Evolutionary conservation across 2,113 vertebrate species (phyloP).

Genomic region (Tyto alba): DNA sequence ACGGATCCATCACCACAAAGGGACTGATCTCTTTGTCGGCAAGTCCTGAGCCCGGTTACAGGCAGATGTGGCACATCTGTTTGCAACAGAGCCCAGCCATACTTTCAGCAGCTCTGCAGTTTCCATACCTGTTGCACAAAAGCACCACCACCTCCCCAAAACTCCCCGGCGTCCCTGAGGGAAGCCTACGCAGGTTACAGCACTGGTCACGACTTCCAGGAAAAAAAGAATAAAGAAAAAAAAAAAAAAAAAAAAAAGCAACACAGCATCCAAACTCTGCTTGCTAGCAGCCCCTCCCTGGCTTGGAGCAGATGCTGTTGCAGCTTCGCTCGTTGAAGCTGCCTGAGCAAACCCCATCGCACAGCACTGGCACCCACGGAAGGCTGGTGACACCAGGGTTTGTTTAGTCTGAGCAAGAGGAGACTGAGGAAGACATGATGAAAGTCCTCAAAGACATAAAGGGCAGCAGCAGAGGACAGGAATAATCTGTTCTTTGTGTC

Average conservation of each 20-base stretch:
- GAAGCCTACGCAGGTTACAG: neutral
- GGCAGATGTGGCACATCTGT: neutral
- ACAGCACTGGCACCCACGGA: rapidly evolving
- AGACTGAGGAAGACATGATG: neutral
- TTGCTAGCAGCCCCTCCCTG: neutral
- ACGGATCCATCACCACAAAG: rapidly evolving
- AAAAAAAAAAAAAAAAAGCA: neutral
- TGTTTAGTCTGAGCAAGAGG: neutral
- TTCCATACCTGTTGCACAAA: neutral
- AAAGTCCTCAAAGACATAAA: neutral
- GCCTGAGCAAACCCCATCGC: neutral
- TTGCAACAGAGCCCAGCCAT: neutral
- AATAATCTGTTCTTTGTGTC: slow-evolving; percentile 21
- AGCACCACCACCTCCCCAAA: neutral
- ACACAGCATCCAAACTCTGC: neutral
- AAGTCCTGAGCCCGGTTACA: neutral
- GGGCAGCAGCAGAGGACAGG: neutral
- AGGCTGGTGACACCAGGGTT: neutral
- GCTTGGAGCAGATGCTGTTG: neutral
- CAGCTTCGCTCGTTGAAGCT: neutral
- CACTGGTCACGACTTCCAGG: neutral
- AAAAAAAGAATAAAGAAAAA: too few relatives aligned
- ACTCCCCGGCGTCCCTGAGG: rapidly evolving
- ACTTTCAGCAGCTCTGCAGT: neutral
- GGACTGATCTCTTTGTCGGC: neutral